Conservation (phyloP, 2,888 invertebrate species). For the Mayetiola destructor region DNA sequence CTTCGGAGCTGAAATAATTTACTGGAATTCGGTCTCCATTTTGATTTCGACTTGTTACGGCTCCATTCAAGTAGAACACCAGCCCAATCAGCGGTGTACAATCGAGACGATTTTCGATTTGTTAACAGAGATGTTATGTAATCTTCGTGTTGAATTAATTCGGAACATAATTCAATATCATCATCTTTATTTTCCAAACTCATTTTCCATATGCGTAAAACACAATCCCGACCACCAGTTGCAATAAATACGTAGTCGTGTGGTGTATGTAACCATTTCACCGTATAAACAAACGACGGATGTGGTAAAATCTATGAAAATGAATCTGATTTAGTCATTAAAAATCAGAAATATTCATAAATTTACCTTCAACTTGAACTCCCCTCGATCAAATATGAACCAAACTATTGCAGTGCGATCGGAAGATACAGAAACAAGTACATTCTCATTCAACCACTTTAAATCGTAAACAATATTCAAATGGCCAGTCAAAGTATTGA, state of each 20-base stretch:
- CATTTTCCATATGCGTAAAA: conserved; percentile 14
- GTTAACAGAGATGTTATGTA: background rate
- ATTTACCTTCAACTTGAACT: background rate
- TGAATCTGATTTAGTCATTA: no score
- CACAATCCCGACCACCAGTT: conserved; percentile 15
- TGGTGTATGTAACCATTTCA: conserved; percentile 4
- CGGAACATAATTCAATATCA: background rate
- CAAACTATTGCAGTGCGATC: background rate
- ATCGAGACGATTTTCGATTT: background rate
- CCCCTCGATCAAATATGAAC: background rate
- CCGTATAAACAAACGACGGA: conserved; percentile 16
- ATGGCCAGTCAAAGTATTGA: background rate
- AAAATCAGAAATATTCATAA: background rate
- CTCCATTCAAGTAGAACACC: background rate
- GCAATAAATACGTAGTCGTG: background rate
- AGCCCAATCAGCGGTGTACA: background rate
- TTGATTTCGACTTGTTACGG: background rate
- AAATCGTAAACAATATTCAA: background rate
- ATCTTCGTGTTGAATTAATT: background rate
- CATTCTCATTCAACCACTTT: background rate
- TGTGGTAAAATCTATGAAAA: conserved; percentile 14
- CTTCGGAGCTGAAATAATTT: background rate
- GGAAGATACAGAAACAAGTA: background rate
- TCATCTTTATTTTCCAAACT: background rate
- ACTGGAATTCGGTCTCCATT: background rate